Evolutionary conservation across 2,113 vertebrate genomes (phyloP).

Genomic region (Maccullochella peelii): DNA sequence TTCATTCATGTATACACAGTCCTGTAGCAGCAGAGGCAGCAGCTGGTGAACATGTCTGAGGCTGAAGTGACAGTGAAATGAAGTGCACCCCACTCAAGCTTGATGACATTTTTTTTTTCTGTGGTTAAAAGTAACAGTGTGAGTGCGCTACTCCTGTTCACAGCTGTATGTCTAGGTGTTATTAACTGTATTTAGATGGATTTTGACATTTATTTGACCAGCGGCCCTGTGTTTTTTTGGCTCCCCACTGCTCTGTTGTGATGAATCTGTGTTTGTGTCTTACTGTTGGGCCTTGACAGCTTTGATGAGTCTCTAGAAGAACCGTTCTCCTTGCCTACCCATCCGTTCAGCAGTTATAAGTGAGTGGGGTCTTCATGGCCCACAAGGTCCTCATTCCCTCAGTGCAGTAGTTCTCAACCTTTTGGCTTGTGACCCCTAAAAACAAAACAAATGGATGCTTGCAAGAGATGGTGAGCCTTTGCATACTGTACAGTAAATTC

Average conservation of each 20-base stretch:
- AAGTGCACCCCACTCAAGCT: background rate
- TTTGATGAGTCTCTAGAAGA: conserved; percentile 85
- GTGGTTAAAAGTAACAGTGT: conserved; percentile 3
- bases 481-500: background rate
- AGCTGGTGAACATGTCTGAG: conserved; percentile 25
- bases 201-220: background rate
- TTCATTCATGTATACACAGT: conserved; percentile 43
- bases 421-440: conserved; percentile 24
- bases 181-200: background rate
- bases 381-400: conserved; percentile 46
- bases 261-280: conserved; percentile 75
- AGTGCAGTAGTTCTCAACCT: conserved; percentile 70
- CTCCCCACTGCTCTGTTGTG: conserved; percentile 39
- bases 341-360: conserved; percentile 85
- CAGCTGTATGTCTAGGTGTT: too few species aligned
- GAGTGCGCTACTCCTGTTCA: background rate
- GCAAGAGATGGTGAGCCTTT: background rate
- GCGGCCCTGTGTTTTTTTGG: background rate
- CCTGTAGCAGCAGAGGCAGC: conserved; percentile 10
- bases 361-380: conserved; percentile 81
- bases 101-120: conserved; percentile 10
- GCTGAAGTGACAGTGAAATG: conserved; percentile 18
- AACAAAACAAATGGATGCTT: background rate
- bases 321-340: conserved; percentile 76
- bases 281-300: conserved; percentile 81